Conservation (phyloP, 2,888 invertebrate genomes). For the Homarus gammarus region DNA sequence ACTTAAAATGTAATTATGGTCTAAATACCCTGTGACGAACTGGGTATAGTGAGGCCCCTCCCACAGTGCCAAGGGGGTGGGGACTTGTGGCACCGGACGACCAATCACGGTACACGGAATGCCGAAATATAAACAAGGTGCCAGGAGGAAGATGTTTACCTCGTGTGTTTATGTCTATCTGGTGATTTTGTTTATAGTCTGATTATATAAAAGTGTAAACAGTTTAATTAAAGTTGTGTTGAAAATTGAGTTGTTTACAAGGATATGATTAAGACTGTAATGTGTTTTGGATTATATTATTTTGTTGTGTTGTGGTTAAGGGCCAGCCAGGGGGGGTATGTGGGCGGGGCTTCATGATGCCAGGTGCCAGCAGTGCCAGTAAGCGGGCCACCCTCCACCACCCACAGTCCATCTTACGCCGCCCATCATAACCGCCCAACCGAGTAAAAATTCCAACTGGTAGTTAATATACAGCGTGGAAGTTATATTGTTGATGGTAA, state of each 20-base stretch:
- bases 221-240: not conserved
- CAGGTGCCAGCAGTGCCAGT: constrained; percentile 11
- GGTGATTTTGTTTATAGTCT: not conserved
- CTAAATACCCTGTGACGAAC: constrained; percentile 36
- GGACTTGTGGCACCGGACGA: not conserved
- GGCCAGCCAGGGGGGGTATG: not conserved
- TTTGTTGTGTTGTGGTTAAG: not conserved
- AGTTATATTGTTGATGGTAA: not conserved
- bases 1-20: constrained; percentile 54
- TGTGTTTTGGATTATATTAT: not conserved
- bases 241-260: not conserved
- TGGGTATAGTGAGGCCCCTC: constrained; percentile 33
- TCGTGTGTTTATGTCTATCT: not conserved
- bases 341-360: not conserved
- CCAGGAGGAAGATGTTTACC: not conserved
- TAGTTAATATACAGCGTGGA: not conserved
- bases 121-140: not conserved
- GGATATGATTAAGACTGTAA: not conserved
- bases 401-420: not conserved
- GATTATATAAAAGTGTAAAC: not conserved
- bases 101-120: constrained; percentile 17
- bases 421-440: not conserved
- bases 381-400: constrained; percentile 20
- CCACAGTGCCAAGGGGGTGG: constrained; percentile 33
- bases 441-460: not conserved